Evolutionary conservation across 2,113 vertebrate genomes (phyloP).

Genomic region (Crypturellus undulatus): DNA sequence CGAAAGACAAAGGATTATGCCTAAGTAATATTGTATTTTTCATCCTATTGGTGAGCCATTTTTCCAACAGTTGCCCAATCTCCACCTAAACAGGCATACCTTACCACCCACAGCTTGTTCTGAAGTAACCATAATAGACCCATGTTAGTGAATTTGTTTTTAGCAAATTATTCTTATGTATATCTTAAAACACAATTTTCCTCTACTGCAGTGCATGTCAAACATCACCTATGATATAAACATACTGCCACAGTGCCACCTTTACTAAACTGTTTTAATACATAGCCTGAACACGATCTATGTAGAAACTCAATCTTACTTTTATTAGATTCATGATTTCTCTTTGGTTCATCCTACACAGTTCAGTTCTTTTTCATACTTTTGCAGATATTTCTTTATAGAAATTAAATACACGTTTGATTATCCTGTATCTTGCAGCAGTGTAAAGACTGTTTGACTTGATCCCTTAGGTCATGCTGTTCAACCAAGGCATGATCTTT

Average conservation of each 20-base stretch:
- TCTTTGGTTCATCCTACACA: neutral
- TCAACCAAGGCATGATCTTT: neutral
- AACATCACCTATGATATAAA: neutral
- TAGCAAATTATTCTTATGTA: neutral
- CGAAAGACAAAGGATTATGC: neutral
- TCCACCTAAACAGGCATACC: neutral
- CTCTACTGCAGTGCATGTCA: neutral
- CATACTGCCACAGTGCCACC: neutral
- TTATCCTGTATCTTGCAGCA: neutral
- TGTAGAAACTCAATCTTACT: neutral
- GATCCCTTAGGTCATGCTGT: neutral
- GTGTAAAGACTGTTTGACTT: neutral
- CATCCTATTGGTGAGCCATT: neutral
- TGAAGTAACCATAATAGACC: neutral
- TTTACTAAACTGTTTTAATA: neutral
- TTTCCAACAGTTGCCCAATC: neutral
- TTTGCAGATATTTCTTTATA: neutral
- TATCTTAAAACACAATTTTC: neutral
- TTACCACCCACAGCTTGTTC: neutral
- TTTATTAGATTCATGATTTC: neutral
- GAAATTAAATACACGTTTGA: neutral
- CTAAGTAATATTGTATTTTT: neutral
- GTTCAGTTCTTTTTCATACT: neutral
- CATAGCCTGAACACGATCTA: rapidly evolving
- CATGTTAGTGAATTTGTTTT: neutral